phyloP scores from a whole-genome alignment of 64 coral and sea anemone genomes.

The Exaiptasia diaphana region DNA sequence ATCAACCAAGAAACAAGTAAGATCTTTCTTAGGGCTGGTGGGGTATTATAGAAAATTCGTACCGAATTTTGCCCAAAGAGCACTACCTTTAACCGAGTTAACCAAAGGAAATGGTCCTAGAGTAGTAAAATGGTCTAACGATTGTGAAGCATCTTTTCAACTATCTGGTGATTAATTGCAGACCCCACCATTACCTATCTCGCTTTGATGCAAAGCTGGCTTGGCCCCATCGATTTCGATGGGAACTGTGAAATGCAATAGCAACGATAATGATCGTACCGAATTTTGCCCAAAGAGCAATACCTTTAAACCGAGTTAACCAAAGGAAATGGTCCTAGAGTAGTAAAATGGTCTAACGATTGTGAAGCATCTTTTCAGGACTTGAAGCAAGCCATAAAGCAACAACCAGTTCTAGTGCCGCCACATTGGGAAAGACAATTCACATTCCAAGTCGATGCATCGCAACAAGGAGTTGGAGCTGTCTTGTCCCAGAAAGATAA shows the following conservation, averaged over 20 bases:
- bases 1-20: conserved; percentile 29
- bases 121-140: background rate
- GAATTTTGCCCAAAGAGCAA: conserved; percentile 7
- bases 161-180: no score
- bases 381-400: background rate
- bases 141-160: no score
- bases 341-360: background rate
- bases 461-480: conserved; percentile 11
- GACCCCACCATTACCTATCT: no score
- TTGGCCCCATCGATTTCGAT: no score
- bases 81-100: conserved; percentile 6
- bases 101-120: conserved; percentile 15
- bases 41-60: conserved; percentile 49
- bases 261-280: no score
- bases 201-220: no score
- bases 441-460: conserved; percentile 47
- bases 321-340: background rate
- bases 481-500: conserved; percentile 7
- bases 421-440: conserved; percentile 7
- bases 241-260: no score
- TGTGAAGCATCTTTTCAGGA: no score
- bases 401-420: conserved; percentile 1
- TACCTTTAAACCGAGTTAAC: conserved; percentile 31
- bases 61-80: conserved; percentile 41
- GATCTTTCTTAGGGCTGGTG: conserved; percentile 20